Evolutionary conservation across 2,888 invertebrate species (phyloP).

Genomic region (Drosophila nr. perissopoda): DNA sequence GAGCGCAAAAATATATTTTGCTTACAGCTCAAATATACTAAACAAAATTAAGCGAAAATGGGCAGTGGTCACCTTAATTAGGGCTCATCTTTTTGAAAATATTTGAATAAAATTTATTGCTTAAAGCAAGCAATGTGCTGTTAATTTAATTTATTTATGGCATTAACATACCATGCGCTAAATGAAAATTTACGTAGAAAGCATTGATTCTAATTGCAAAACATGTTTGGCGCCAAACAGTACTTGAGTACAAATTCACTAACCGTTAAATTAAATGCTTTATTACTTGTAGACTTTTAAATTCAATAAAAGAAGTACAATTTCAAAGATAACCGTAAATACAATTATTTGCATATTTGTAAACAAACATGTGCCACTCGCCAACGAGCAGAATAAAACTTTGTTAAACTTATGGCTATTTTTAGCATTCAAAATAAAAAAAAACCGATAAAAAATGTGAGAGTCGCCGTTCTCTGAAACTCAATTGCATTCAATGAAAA

Average conservation of each 20-base stretch:
- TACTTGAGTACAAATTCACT: background rate
- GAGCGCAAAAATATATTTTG: constrained; percentile 4
- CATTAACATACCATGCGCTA: background rate
- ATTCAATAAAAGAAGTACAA: background rate
- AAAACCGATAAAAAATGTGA: background rate
- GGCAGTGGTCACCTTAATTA: background rate
- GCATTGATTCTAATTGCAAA: constrained; percentile 27
- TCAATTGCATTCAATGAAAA: constrained; percentile 29
- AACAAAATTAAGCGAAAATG: background rate
- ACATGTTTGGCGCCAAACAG: background rate
- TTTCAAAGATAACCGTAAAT: background rate
- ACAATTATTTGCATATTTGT: background rate
- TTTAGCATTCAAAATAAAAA: constrained; percentile 30
- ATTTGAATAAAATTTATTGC: background rate
- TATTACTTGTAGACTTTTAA: background rate
- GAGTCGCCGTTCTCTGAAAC: constrained; percentile 12
- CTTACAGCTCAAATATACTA: constrained; percentile 20
- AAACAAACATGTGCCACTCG: background rate
- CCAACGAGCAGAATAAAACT: background rate
- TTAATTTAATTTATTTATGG: background rate
- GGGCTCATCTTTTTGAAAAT: background rate
- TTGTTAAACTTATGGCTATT: constrained; percentile 19
- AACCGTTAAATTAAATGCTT: background rate
- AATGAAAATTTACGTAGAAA: background rate
- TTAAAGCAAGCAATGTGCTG: background rate